Evolutionary conservation across 2,797 vertebrate species (phyloP).

Genomic region (Podarcis lilfordi): DNA sequence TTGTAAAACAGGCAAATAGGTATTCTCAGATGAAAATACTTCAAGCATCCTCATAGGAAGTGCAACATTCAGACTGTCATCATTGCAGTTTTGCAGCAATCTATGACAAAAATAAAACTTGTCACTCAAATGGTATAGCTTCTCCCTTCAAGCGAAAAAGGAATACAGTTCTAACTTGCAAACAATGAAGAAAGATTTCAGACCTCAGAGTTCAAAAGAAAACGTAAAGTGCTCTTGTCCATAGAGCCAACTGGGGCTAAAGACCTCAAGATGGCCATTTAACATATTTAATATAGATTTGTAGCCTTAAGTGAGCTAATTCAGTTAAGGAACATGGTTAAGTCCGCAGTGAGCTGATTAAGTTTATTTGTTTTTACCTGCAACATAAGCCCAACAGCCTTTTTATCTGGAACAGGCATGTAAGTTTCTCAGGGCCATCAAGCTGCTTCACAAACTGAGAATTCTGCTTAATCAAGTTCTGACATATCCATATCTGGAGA

Average conservation of each 20-base stretch:
- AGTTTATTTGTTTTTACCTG: slow-evolving; percentile 73
- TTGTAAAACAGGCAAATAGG: slow-evolving; percentile 88
- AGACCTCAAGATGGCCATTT: background rate
- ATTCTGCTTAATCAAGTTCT: slow-evolving; percentile 93
- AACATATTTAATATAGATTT: background rate
- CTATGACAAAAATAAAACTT: slow-evolving; percentile 72
- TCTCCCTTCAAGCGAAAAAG: slow-evolving; percentile 5
- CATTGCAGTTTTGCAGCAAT: slow-evolving; percentile 87
- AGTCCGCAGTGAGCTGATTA: background rate
- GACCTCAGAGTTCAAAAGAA: background rate
- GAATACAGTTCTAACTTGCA: slow-evolving; percentile 5
- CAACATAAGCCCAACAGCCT: slow-evolving; percentile 90
- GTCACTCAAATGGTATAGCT: slow-evolving; percentile 21
- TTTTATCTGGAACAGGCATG: slow-evolving; percentile 97
- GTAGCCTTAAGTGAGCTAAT: background rate
- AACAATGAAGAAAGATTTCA: background rate
- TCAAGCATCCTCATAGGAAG: slow-evolving; percentile 99
- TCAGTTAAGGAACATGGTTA: background rate
- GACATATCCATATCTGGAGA: slow-evolving; percentile 93
- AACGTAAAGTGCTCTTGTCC: background rate
- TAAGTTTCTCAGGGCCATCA: slow-evolving; percentile 87
- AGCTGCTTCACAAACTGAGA: slow-evolving; percentile 91
- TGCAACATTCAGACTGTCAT: slow-evolving; percentile 92
- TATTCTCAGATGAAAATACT: slow-evolving; percentile 93
- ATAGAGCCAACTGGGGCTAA: background rate